Evolutionary conservation across 2,888 invertebrate species (phyloP), one percentile per base, ranked within the genome.

Genomic region (Dioctria rufipes): DNA sequence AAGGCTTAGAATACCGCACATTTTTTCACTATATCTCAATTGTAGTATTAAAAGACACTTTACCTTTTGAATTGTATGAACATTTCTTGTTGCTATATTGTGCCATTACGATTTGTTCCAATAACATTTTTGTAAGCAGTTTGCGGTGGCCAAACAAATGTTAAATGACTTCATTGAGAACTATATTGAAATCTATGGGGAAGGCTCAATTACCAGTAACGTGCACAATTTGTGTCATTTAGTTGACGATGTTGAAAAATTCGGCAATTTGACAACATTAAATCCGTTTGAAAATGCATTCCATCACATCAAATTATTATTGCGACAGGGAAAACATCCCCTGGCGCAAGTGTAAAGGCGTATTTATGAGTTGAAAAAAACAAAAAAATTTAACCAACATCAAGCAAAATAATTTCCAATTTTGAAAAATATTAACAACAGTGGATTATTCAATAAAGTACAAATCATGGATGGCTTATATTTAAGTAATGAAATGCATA

Each of bases 141-240:
- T 51, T 51, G 11, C 6, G 6, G 1, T 51, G 8, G 51, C 51
- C 6, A 51, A 51, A 51, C 51, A 51, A 51, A 51, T 51, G 51
- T 51, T 51, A 11, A 51, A 51, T 51, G 51, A 51, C 51, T 51
- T 51, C 11, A 51, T 51, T 51, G 51, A 51, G 51, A 51, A 11
- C 11, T 51, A 51, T 51, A 51, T 51, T 51, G 51, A 51, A 51
- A 51, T 51, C 11, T 51, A 51, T 51, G 51, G 51, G 6, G 11
- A 51, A 51, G 51, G 51, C 1, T 6, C 51, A 89, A n/a, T n/a
- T n/a, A n/a, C n/a, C n/a, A n/a, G n/a, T n/a, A n/a, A 89, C 84
- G 84, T 88, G 6, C 88, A 88, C 83, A 84, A 85, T 61, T 82
- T 88, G 43, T 80, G 85, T 51, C 88, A 88, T 84, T 66, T 88